A percentile compares a stretch with the other conserved stretches of the same genome.
phyloP scores from a whole-genome alignment of 2,113 vertebrate species.

The Onychostoma macrolepis region DNA sequence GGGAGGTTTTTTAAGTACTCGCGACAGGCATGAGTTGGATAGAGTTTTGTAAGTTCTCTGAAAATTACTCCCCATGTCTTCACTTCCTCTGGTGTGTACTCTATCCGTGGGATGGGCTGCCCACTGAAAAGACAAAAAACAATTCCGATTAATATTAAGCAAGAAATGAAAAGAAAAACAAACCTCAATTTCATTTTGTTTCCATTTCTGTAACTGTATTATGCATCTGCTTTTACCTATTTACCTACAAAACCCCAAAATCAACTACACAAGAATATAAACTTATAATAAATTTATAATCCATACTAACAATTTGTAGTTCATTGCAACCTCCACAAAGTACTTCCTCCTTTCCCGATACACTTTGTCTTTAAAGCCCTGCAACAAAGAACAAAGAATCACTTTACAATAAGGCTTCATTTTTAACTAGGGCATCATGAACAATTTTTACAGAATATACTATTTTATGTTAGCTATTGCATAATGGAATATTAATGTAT shows the following conservation, averaged over 20 bases:
- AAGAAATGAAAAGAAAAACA: not conserved
- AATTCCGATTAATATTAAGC: not conserved
- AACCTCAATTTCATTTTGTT: not conserved
- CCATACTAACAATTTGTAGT: conserved; percentile 93
- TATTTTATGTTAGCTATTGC: too few species aligned
- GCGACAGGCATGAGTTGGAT: conserved; percentile 93
- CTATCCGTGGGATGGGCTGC: conserved; percentile 89
- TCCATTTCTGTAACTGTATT: not conserved
- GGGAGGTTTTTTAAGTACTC: conserved; percentile 97
- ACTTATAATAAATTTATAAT: not conserved
- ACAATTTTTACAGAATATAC: not conserved
- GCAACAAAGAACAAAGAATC: conserved; percentile 61
- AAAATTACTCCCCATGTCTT: conserved; percentile 94
- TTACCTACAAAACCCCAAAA: not conserved
- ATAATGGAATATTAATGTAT: not conserved
- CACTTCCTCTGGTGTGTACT: conserved; percentile 91
- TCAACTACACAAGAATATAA: not conserved
- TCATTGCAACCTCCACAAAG: conserved; percentile 98
- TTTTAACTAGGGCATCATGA: not conserved
- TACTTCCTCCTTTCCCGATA: conserved; percentile 97
- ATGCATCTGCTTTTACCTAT: not conserved
- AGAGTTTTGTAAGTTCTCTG: conserved; percentile 91
- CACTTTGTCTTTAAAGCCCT: conserved; percentile 97
- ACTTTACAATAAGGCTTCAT: not conserved
- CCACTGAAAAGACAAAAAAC: conserved; percentile 74